Percentiles rank a stretch among this genome's conserved stretches.
phyloP scores from a whole-genome alignment of 2,888 invertebrate genomes.

The Schizotus pectinicornis region DNA sequence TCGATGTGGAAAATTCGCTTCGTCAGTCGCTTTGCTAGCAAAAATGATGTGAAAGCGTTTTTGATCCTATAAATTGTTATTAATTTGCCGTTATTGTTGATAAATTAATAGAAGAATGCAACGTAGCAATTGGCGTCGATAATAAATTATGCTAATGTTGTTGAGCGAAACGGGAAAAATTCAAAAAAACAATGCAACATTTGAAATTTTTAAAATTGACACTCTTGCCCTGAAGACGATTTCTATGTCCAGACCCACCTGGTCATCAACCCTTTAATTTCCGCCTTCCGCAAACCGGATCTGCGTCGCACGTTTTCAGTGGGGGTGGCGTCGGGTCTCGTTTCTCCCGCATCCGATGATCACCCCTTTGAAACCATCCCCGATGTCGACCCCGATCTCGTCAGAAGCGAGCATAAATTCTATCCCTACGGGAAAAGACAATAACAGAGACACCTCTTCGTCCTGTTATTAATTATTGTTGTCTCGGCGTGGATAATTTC shows the following conservation, averaged over 20 bases:
- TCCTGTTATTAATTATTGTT: too few species aligned
- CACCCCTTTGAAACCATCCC: too few species aligned
- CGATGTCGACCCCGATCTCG: neutral
- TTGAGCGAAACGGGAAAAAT: neutral
- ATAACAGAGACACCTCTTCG: neutral
- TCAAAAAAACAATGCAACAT: neutral
- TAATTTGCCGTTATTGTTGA: neutral
- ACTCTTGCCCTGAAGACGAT: too few species aligned
- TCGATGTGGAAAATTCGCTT: neutral
- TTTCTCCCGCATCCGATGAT: too few species aligned
- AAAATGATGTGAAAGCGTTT: conserved; percentile 15
- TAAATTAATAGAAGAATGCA: neutral
- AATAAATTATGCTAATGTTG: neutral
- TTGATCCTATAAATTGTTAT: neutral
- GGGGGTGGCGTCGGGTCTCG: conserved; percentile 4
- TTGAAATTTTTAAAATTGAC: too few species aligned
- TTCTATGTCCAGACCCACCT: conserved; percentile 24
- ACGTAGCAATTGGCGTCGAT: neutral
- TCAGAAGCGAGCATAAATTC: neutral
- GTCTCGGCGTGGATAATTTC: too few species aligned
- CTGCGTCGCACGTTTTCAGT: conserved; percentile 10
- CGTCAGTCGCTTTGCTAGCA: neutral
- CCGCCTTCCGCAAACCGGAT: conserved; percentile 28
- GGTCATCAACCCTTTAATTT: conserved; percentile 26
- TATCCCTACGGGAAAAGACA: neutral